Conservation (phyloP, 2,113 vertebrate species). For the Neodontobutis hainanensis region DNA sequence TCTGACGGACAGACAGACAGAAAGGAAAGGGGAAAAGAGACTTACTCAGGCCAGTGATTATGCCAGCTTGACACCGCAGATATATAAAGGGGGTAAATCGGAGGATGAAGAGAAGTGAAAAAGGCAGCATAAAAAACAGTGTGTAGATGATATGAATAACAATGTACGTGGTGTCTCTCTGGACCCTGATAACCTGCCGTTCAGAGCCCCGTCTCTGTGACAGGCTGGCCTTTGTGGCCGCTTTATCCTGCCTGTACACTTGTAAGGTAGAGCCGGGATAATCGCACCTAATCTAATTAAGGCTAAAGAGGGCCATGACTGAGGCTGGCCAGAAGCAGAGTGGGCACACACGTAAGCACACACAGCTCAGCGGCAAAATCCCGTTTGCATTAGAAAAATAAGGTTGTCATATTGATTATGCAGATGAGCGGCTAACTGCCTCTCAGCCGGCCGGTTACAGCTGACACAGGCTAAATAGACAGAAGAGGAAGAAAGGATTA, state of each 20-base stretch:
- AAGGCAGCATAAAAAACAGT: conserved; percentile 54
- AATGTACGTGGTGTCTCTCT: conserved; percentile 68
- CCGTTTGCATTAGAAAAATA: conserved; percentile 99
- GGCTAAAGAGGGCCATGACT: conserved; percentile 98
- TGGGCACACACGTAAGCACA: conserved; percentile 43
- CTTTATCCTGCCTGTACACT: conserved; percentile 97
- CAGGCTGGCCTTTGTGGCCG: conserved; percentile 94
- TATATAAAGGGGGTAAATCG: conserved; percentile 14
- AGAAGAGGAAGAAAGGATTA: conserved; percentile 73
- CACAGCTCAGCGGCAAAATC: conserved; percentile 88
- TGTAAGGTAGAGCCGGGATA: conserved; percentile 98
- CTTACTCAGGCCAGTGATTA: conserved; percentile 60
- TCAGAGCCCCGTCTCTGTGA: conserved; percentile 74
- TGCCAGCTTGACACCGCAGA: conserved; percentile 63
- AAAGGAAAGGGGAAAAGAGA: conserved; percentile 33
- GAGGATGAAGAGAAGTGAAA: conserved; percentile 53
- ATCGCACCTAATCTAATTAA: conserved; percentile 99
- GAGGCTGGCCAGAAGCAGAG: conserved; percentile 85
- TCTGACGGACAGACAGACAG: conserved; percentile 64
- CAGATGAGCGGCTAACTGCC: conserved; percentile 85
- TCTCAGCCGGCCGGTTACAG: conserved; percentile 86
- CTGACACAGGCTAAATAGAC: conserved; percentile 88
- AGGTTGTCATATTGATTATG: conserved; percentile 99
- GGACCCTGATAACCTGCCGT: conserved; percentile 73
- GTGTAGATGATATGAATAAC: conserved; percentile 77